Evolutionary conservation across 2,113 vertebrate species (phyloP), one percentile per base, ranked within the genome.

Genomic region (Taxidea taxus): DNA sequence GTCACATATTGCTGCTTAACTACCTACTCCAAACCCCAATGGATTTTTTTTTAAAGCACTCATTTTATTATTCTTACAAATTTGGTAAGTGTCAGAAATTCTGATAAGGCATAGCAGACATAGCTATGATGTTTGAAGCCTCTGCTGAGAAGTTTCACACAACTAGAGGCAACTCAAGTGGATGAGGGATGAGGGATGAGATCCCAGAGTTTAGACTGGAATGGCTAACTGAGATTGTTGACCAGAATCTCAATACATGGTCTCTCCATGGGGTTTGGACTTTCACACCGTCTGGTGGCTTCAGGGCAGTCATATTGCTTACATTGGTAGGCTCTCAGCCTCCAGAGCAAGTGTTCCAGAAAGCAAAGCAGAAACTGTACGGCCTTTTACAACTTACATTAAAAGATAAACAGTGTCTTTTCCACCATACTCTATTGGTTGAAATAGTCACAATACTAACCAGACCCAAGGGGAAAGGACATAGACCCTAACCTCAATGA

Each of bases 151-250:
- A 51, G 56, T 54, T 0, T 58, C 7, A 34, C 34, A 34, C 13
- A 42, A 6, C 23, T 56, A 8, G 4, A 20, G n/a, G 29, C 23
- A 51, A 54, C 47, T 23, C 56, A 56, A 2, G 18, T 34, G 4
- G 6, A 27, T 14, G 0, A 8, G 2, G 3, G 6, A 23, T 18
- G 1, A 8, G 1, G 64, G 7, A 49, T 16, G 56, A 86, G 66
- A 62, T 42, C 44, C 62, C n/a, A 66, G 42, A 68, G 47, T 3
- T 8, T 12, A 13, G 58, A 1, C 37, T n/a, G 2, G 25, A 8
- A 31, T 10, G 1, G 34, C 18, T 37, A 11, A 42, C 4, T 7
- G 15, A 47, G 14, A 31, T 42, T 18, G 2, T 15, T 44, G 6
- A 23, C 18, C 18, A 37, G 37, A 75, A 20, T 44, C 49, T 12